Evolutionary conservation across 2,797 vertebrate genomes (phyloP), one percentile per base, ranked within the genome.

Genomic region (Dryobates pubescens): DNA sequence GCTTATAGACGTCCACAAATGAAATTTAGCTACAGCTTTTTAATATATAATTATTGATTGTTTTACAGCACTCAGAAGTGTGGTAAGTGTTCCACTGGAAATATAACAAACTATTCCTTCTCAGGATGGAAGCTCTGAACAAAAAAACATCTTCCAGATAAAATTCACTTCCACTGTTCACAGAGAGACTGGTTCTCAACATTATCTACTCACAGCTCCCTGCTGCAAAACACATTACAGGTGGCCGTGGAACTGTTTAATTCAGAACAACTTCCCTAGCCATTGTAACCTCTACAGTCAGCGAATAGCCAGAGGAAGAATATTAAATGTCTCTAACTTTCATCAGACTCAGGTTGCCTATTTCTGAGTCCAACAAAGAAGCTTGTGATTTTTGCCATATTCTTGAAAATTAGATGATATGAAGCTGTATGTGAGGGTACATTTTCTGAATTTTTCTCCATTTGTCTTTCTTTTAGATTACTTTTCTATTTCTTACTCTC

Each of bases 321-420:
- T 17, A 69, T 65, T 34, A 82, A 82, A 26, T 1, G 10, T 54
- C 29, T 71, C 17, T 57, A 76, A 63, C 1, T 9, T 53, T 83
- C 17, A 57, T 8, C 1, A 36, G 34, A 8, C 7, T 30, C 71
- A 47, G 70, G 59, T 49, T 53, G 16, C 7, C 10, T 2, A 20
- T 80, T 87, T 74, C 26, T 74, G 41, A 64, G 3, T 6, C 24
- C 5, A 77, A 27, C 5, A 62, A 29, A 54, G 10, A 53, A 38
- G 16, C 9, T 20, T 56, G 7, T 32, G 7, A 0, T 7, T 7
- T 79, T 87, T 43, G 1, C 11, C 2, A 2, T 64, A 36, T 68
- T 79, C 20, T 15, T 36, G 58, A 80, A 89, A 73, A 36, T 10
- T 75, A 59, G 10, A 38, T 51, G 0, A 43, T n/a, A 59, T n/a